Conservation (phyloP, 1,140 invertebrate species). For the Conus ventricosus region DNA sequence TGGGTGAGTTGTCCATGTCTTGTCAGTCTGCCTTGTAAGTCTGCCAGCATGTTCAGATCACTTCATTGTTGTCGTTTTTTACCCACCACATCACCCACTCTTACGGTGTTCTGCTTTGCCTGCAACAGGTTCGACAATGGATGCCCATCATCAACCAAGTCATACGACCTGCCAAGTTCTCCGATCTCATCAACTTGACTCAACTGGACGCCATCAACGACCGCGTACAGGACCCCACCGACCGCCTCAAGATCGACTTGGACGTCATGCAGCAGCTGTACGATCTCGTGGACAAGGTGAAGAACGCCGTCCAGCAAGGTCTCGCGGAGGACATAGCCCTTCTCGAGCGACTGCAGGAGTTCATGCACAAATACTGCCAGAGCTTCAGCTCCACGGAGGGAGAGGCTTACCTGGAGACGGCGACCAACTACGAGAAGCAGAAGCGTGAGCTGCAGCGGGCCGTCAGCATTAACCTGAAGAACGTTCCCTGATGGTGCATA, state of each 20-base stretch:
- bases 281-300: conserved; percentile 1
- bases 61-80: too few relatives aligned
- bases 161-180: conserved; percentile 41
- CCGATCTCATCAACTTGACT: conserved; percentile 29
- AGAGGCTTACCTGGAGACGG: conserved; percentile 58
- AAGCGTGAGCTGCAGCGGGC: conserved; percentile 50
- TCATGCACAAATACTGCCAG: conserved; percentile 57
- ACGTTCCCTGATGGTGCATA: conserved; percentile 52
- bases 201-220: conserved; percentile 43
- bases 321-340: conserved; percentile 50
- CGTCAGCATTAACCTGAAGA: conserved; percentile 47
- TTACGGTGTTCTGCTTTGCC: too few relatives aligned
- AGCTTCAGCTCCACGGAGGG: conserved; percentile 55
- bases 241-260: conserved; percentile 42
- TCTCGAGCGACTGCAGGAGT: conserved; percentile 48
- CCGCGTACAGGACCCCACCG: conserved; percentile 38
- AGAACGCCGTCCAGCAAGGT: conserved; percentile 44
- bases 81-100: too few relatives aligned
- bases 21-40: too few relatives aligned
- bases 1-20: too few relatives aligned
- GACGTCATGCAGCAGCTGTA: conserved; percentile 25
- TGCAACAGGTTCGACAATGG: conserved; percentile 12
- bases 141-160: conserved; percentile 36
- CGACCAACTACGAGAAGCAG: conserved; percentile 61
- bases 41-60: too few relatives aligned